A percentile compares a stretch with the other conserved stretches of the same genome.
Conservation (phyloP, 2,113 vertebrate genomes). For the Aleadryas rufinucha region DNA sequence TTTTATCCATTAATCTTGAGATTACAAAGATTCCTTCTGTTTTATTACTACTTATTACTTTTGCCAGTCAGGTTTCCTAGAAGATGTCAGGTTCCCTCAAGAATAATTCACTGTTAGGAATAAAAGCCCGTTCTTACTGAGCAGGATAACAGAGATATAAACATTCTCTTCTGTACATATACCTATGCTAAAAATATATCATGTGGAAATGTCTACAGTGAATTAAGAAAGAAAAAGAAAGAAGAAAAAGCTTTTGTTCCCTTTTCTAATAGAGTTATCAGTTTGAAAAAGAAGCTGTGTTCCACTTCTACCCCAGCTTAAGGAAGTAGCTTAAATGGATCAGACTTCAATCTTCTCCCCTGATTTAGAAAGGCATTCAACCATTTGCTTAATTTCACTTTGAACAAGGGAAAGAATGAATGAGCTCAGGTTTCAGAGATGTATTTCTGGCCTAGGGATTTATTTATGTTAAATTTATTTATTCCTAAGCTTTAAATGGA, state of each 20-base stretch:
- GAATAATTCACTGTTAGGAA: neutral
- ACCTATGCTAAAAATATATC: neutral
- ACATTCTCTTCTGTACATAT: neutral
- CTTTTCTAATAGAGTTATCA: neutral
- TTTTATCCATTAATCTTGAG: constrained; percentile 27
- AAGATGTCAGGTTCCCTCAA: neutral
- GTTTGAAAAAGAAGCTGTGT: neutral
- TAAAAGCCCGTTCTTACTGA: neutral
- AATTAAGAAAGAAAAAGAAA: neutral
- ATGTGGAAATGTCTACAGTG: neutral
- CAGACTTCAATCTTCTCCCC: neutral
- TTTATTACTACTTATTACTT: neutral
- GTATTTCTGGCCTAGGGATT: constrained; percentile 14
- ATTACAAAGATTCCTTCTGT: neutral
- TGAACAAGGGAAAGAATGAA: constrained; percentile 9
- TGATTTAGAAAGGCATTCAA: constrained; percentile 41
- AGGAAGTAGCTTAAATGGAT: neutral
- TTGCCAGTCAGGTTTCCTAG: neutral
- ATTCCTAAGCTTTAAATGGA: constrained; percentile 12
- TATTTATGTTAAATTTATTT: constrained; percentile 42
- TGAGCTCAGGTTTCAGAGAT: neutral
- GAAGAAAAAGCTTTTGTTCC: neutral
- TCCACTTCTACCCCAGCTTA: neutral
- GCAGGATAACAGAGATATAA: neutral
- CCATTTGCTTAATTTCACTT: constrained; percentile 32